Base-by-base conservation (phyloP, 2,888 invertebrate genomes). In the Strigamia crassipes region DNA sequence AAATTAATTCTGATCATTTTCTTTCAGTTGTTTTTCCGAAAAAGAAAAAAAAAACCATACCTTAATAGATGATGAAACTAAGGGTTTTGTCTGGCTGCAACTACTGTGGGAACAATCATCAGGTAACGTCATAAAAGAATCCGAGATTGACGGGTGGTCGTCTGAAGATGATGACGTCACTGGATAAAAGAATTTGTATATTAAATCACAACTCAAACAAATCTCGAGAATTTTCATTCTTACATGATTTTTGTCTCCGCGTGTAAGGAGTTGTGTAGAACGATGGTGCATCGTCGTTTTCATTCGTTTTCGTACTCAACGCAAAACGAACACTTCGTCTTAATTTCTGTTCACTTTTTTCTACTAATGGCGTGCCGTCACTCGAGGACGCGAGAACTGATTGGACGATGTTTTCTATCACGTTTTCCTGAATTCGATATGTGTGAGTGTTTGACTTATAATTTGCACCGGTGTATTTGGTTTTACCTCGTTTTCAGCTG, bases 301-400 rank as follows among this genome's bases (percentile, higher is more conserved):
- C 56, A 73, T 73, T 27, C 5, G 8, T 12, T 73, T 73, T 73
- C 12, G 31, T 73, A 73, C 23, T 27, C 13, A 13, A 27, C 9
- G 73, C 73, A 31, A 73, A 73, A 31, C 73, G 73, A 73, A 73
- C 73, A 31, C 73, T 73, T 0, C 73, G 23, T 27, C 73, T 73
- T 31, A 27, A 8, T 31, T 73, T 73, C 31, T 31, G 31, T 12
- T 31, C 12, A 5, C 73, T 73, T 1, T 6, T 15, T 31, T 31
- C 13, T 23, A 73, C 13, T 9, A 56, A 18, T 18, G 56, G 18
- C 56, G 46, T n/a, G 12, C 1, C 18, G 8, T 56, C 10, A 31
- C 27, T 73, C 3, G 73, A 66, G 8, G 61, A 21, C 6, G 46
- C n/a, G 21, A 73, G 73, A 73, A 31, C 73, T 12, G 73, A 73